phyloP scores from a whole-genome alignment of 1,140 invertebrate species.

The Nephila pilipes region DNA sequence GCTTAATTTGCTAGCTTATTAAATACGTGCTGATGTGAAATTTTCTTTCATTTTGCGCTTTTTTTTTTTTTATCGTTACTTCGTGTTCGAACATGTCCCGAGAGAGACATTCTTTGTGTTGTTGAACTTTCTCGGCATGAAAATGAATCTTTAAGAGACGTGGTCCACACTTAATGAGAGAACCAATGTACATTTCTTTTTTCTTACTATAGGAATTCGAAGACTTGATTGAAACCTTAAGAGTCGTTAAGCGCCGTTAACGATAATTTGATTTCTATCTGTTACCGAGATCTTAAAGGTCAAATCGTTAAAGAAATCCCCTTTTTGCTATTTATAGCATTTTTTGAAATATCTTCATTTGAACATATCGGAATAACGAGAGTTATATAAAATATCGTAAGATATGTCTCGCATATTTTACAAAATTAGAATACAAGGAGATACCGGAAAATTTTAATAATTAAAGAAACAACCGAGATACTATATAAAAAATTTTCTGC shows the following conservation, averaged over 20 bases:
- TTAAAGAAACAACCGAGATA: too few relatives aligned
- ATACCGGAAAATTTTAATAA: too few relatives aligned
- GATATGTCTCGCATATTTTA: too few relatives aligned
- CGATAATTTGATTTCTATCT: background rate
- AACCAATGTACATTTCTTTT: background rate
- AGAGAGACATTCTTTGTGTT: background rate
- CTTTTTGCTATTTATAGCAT: too few relatives aligned
- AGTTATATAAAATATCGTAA: too few relatives aligned
- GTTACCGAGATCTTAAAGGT: background rate
- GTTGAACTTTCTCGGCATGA: background rate
- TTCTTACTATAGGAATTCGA: background rate
- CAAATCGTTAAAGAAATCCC: background rate
- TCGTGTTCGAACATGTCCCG: background rate
- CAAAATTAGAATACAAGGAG: too few relatives aligned
- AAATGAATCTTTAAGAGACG: background rate
- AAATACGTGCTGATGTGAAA: constrained; percentile 47
- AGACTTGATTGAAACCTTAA: background rate
- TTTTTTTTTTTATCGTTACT: background rate
- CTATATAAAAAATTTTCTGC: too few relatives aligned
- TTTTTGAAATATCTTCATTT: too few relatives aligned
- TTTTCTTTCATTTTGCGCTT: background rate
- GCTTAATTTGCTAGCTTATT: constrained; percentile 52
- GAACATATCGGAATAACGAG: too few relatives aligned
- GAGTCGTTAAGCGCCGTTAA: background rate
- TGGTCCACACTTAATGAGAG: background rate